Conservation (phyloP, 1,140 invertebrate species). For the Parasteatoda tepidariorum region DNA sequence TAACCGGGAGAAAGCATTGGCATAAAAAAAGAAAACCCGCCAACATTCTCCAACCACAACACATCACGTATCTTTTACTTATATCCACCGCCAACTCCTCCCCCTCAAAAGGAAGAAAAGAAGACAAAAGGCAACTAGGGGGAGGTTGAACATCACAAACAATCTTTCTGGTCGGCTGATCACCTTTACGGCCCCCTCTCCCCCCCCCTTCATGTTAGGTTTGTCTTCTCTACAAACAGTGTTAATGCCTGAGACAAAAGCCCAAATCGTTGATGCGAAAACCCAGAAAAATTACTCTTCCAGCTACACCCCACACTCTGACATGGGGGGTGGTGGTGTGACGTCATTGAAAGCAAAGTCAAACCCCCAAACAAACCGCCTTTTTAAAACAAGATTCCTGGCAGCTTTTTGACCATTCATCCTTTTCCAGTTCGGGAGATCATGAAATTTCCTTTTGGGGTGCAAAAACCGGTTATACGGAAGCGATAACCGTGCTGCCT, state of each 20-base stretch:
- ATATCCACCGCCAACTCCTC: no score
- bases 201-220: background rate
- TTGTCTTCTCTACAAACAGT: slow-evolving; percentile 34
- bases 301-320: background rate
- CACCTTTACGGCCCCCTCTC: background rate
- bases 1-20: background rate
- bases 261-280: slow-evolving; percentile 28
- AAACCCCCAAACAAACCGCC: background rate
- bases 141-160: slow-evolving; percentile 46
- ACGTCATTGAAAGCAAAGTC: slow-evolving; percentile 20
- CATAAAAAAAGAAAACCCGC: background rate
- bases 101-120: slow-evolving; percentile 21
- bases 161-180: slow-evolving; percentile 39
- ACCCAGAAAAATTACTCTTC: slow-evolving; percentile 27
- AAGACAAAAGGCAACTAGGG: slow-evolving; percentile 22
- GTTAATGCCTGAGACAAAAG: slow-evolving; percentile 44
- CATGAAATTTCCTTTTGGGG: slow-evolving; percentile 17
- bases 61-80: background rate
- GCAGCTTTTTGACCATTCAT: background rate
- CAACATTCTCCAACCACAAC: background rate
- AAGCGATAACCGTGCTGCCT: background rate
- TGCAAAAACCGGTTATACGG: background rate
- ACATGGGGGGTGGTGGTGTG: background rate
- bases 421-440: slow-evolving; percentile 30
- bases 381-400: background rate